Conservation (phyloP, 2,113 vertebrate species). For the Phylloscopus trochilus region DNA sequence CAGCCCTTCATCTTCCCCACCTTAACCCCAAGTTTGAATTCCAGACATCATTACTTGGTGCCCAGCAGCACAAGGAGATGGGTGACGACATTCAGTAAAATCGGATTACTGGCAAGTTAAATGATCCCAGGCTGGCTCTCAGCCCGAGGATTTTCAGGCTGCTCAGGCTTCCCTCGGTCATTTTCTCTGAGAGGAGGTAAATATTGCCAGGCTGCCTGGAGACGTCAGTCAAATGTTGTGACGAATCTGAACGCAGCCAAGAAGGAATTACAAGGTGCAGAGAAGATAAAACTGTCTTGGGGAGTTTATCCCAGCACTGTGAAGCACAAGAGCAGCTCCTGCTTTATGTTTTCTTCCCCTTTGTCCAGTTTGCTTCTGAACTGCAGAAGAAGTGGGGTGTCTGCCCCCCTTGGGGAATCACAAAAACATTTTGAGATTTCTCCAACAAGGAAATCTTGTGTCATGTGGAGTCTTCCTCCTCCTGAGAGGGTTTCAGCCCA, state of each 20-base stretch:
- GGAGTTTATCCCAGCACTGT: neutral
- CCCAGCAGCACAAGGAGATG: neutral
- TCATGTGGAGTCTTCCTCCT: neutral
- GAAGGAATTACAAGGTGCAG: neutral
- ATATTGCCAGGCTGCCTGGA: neutral
- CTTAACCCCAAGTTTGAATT: conserved; percentile 3
- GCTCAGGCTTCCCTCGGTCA: neutral
- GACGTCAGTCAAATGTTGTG: neutral
- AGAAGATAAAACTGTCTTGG: neutral
- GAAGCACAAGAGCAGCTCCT: neutral
- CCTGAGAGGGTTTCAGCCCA: neutral
- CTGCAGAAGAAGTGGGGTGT: neutral
- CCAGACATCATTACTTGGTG: neutral
- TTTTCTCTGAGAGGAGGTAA: conserved; percentile 4
- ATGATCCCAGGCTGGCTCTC: conserved; percentile 2
- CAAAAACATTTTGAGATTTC: neutral
- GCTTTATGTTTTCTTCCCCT: neutral
- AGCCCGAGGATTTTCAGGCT: neutral
- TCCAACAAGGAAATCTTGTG: neutral
- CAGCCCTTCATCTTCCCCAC: neutral
- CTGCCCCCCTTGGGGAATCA: neutral
- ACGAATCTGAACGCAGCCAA: neutral
- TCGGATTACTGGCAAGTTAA: conserved; percentile 5
- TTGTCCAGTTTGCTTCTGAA: neutral
- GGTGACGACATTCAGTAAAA: conserved; percentile 29